Evolutionary conservation across 2,113 vertebrate genomes (phyloP).

Genomic region (Cichladusa arquata): DNA sequence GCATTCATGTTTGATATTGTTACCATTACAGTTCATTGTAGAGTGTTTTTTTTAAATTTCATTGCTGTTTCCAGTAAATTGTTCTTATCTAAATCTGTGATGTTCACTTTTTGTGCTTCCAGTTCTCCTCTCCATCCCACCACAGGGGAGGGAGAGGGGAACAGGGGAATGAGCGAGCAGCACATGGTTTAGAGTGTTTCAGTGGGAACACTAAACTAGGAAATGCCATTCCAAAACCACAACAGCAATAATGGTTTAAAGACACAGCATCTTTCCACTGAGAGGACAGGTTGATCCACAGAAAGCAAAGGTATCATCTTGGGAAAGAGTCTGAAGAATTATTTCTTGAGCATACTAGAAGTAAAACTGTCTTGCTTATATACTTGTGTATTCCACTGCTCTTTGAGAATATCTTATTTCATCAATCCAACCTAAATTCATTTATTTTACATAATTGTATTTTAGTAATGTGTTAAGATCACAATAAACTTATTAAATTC

Average conservation of each 20-base stretch:
- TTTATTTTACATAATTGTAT: background rate
- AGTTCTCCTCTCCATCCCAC: background rate
- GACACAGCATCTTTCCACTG: background rate
- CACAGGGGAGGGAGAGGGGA: background rate
- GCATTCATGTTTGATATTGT: background rate
- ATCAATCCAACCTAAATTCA: background rate
- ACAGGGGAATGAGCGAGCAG: rapidly evolving
- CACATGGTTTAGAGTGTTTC: background rate
- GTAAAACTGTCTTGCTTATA: background rate
- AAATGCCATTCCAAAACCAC: background rate
- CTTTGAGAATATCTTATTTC: background rate
- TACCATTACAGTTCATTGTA: background rate
- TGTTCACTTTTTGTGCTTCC: background rate
- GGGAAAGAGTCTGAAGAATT: background rate
- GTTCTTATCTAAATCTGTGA: background rate
- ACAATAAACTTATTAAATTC: background rate
- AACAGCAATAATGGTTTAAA: background rate
- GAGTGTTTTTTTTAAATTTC: background rate
- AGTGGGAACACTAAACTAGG: background rate
- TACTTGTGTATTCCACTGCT: background rate
- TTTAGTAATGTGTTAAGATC: background rate
- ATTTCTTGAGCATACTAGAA: background rate
- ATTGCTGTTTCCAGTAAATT: background rate
- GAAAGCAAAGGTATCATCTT: background rate
- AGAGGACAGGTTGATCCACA: background rate